Conservation (phyloP, 2,888 invertebrate species). For the Phasia obesa region DNA sequence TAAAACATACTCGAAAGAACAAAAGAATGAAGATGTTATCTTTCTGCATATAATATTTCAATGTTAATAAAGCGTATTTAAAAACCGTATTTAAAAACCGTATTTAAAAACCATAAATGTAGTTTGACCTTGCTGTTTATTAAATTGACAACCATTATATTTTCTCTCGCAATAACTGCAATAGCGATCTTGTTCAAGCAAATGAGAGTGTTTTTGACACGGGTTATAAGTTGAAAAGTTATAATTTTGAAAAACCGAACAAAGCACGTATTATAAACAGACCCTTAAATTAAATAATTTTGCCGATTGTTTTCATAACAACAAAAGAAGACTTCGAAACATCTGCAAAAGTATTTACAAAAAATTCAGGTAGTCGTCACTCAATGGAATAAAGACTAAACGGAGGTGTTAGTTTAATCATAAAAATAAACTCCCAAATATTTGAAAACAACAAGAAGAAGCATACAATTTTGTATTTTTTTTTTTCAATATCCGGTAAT, state of each 20-base stretch:
- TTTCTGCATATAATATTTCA: too few relatives aligned
- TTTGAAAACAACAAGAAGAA: background rate
- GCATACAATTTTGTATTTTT: slow-evolving; percentile 34
- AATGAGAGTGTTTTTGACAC: slow-evolving; percentile 48
- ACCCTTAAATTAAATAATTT: slow-evolving; percentile 28
- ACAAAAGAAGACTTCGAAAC: slow-evolving; percentile 37
- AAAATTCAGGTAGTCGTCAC: slow-evolving; percentile 60
- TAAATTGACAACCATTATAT: slow-evolving; percentile 16
- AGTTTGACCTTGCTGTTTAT: background rate
- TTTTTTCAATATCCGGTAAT: slow-evolving; percentile 60
- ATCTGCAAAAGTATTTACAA: slow-evolving; percentile 50
- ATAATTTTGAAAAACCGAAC: slow-evolving; percentile 38
- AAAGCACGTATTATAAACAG: slow-evolving; percentile 14
- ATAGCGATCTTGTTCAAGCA: background rate
- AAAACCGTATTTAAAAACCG: background rate
- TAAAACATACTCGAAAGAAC: too few relatives aligned
- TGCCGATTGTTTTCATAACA: slow-evolving; percentile 34
- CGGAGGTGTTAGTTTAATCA: slow-evolving; percentile 43
- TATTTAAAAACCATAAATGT: slow-evolving; percentile 5
- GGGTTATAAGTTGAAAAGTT: slow-evolving; percentile 60
- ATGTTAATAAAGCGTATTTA: too few relatives aligned
- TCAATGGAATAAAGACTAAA: background rate
- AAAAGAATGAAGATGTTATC: too few relatives aligned
- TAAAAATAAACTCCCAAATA: slow-evolving; percentile 27
- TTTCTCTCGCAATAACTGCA: background rate